Evolutionary conservation across 2,113 vertebrate genomes (phyloP), one percentile per base, ranked within the genome.

Genomic region (Polypterus bichir): DNA sequence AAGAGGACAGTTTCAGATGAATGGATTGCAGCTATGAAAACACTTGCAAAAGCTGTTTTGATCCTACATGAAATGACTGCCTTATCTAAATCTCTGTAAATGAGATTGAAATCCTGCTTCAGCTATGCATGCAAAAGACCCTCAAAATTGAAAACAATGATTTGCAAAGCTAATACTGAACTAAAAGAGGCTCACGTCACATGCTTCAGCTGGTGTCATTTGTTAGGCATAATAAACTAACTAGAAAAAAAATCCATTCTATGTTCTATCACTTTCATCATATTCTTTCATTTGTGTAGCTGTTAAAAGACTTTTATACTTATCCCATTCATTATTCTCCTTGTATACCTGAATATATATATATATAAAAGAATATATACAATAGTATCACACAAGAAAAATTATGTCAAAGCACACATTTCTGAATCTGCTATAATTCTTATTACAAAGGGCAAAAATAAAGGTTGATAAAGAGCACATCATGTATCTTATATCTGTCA

Each of bases 71-170:
- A 58, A 58, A 45, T 58, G 56, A 8, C 27, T 44, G 4, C 11
- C 27, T 4, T 58, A 27, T 45, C 11, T 57, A 57, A 44, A 45
- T 7, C 27, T 3, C 9, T 27, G 56, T 45, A 58, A 58, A 58
- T 58, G 56, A 58, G 56, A 58, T 7, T 7, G 3, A 44, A 4
- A 58, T 44, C 7, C 5, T 7, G 56, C 44, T 58, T 44, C 44
- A 58, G 44, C 56, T 58, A 46, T 44, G 56, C 56, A 58, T 58
- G 44, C 5, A 58, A 58, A 58, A 58, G 7, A 44, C 27, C 27
- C 27, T 27, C 27, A 57, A 57, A 58, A 58, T 58, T 58, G 56
- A 58, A 58, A 58, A 58, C 6, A 57, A 45, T 27, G 4, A 45
- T 58, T 58, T 45, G 44, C 3, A 58, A 58, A 58, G 27, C 44